phyloP scores from a whole-genome alignment of 2,888 invertebrate species.

The Digitonthophagus gazella region DNA sequence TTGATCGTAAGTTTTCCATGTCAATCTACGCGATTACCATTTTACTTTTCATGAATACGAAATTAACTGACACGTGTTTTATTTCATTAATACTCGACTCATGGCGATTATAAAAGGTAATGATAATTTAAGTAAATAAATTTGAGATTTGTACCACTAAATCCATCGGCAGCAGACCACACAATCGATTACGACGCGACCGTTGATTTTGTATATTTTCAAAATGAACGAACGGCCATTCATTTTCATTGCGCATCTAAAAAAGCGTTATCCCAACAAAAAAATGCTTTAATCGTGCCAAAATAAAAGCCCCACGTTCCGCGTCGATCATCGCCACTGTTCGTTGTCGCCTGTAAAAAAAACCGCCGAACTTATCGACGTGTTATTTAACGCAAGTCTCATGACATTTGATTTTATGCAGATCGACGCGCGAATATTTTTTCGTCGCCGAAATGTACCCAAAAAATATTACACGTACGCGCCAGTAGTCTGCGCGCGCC shows the following conservation, averaged over 20 bases:
- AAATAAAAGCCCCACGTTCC: background rate
- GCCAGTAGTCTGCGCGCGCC: constrained; percentile 7
- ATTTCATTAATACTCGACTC: too few relatives aligned
- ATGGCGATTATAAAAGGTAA: too few relatives aligned
- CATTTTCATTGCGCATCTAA: background rate
- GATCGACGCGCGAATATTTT: constrained; percentile 21
- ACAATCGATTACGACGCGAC: too few relatives aligned
- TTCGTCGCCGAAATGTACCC: constrained; percentile 6
- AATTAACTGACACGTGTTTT: background rate
- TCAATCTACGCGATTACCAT: background rate
- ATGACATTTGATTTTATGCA: constrained; percentile 25
- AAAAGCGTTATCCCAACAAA: background rate
- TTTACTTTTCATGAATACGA: background rate
- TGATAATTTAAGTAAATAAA: too few relatives aligned
- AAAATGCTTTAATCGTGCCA: background rate
- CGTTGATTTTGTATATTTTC: background rate
- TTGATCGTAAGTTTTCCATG: background rate
- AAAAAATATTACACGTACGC: constrained; percentile 14
- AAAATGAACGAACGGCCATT: background rate
- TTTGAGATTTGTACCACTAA: too few relatives aligned
- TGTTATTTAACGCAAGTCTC: constrained; percentile 24
- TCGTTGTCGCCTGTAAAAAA: constrained; percentile 12
- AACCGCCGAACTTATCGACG: constrained; percentile 17
- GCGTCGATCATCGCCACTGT: constrained; percentile 1
- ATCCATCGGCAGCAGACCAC: too few relatives aligned